Evolutionary conservation across 2,888 invertebrate genomes (phyloP), one percentile per base, ranked within the genome.

Genomic region (Megastigmus dorsalis): DNA sequence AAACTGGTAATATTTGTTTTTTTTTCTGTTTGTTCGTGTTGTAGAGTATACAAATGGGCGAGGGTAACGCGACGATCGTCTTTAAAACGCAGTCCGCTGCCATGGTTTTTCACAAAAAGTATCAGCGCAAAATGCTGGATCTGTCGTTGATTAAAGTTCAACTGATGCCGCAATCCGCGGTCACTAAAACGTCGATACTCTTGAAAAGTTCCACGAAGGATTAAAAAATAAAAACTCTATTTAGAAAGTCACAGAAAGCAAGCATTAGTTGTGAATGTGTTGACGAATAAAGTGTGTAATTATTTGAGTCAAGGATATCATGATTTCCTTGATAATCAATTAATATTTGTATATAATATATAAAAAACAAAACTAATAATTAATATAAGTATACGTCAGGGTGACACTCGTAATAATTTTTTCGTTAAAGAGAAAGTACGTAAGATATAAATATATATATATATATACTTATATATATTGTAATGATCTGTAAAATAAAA

Each of bases 21-120:
- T 66, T 54, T 68, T 63, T 41, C 0, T 57, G 48, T 50, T 60
- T 54, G 30, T 70, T 76, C 76, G 43, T 84, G 80, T 86, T 87
- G 57, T 83, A 87, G 86, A 87, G 82, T 79, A 83, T 87, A 81
- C 82, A 83, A 72, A 86, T 88, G 86, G 84, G 84, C 78, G 86
- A 86, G 48, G 84, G 86, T 76, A 84, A 80, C 66, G 85, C 86
- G 69, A 90, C 89, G 77, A 89, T 90, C 80, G 88, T 89, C 79
- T 90, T 90, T 87, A 89, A 89, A 85, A 90, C 89, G 78, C 89
- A 90, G 83, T 89, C 89, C 77, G 89, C 90, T 77, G 90, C 90
- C 79, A 88, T 89, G 84, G 88, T 89, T 76, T 90, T 90, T 88
- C 90, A 88, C 86, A 90, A 90, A 85, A 90, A 89, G 85, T 90